Evolutionary conservation across 2,113 vertebrate genomes (phyloP).

Genomic region (Condylura cristata): DNA sequence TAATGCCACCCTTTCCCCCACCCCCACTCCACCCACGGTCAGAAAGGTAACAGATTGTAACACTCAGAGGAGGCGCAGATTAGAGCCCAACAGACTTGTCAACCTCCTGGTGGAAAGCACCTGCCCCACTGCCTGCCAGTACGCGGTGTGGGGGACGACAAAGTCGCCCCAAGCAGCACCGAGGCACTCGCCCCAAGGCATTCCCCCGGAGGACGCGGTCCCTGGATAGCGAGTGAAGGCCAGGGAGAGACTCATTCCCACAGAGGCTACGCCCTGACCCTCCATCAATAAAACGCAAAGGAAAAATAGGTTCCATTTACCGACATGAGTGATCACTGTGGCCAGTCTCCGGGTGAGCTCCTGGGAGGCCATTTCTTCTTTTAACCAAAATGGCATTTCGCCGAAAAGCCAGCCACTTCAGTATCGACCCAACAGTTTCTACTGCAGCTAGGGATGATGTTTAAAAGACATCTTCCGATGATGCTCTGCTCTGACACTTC

Average conservation of each 20-base stretch:
- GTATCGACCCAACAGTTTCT: conserved; percentile 59
- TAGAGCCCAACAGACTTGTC: background rate
- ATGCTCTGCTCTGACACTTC: conserved; percentile 32
- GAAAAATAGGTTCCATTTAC: conserved; percentile 85
- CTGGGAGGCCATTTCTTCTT: conserved; percentile 95
- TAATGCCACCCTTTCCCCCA: too few relatives aligned
- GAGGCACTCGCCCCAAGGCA: background rate
- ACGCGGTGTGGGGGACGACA: background rate
- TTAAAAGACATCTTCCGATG: conserved; percentile 59
- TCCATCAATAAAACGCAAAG: background rate
- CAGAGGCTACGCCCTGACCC: background rate
- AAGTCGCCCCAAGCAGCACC: background rate
- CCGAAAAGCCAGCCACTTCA: conserved; percentile 73
- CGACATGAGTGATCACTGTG: conserved; percentile 95
- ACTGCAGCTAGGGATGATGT: background rate
- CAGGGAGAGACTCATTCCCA: background rate
- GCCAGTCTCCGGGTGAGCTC: conserved; percentile 93
- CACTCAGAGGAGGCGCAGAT: background rate
- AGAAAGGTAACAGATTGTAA: background rate
- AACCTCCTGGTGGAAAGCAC: background rate
- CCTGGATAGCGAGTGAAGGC: background rate
- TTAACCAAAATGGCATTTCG: conserved; percentile 94
- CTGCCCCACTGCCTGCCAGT: background rate
- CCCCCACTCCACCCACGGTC: background rate
- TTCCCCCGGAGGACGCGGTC: background rate